These are phyloP conservation scores for Andricus quercusramuli DNA, from an alignment of 2,888 invertebrate genomes.

Conservation along the genomic window DNA sequence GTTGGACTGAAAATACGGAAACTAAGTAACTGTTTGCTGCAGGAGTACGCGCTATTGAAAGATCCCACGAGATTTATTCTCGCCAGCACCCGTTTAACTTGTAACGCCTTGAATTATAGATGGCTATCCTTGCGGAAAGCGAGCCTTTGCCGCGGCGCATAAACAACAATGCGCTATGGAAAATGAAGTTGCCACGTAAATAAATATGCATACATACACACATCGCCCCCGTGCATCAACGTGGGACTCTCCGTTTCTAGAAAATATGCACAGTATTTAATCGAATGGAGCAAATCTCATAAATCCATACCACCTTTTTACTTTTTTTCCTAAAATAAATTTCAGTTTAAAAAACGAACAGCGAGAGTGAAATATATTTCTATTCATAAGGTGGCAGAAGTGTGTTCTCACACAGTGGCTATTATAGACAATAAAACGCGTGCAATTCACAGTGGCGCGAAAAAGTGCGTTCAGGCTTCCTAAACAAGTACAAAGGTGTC, in stretches of 20 bases:
- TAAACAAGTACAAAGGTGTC: constrained; percentile 44
- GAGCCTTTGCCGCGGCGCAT: constrained; percentile 50
- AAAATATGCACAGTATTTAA: constrained; percentile 9
- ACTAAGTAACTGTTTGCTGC: constrained; percentile 56
- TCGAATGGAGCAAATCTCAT: constrained; percentile 16
- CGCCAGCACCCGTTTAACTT: constrained; percentile 66
- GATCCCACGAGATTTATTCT: constrained; percentile 72
- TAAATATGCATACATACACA: constrained; percentile 40
- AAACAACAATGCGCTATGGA: constrained; percentile 62
- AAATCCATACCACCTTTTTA: constrained; percentile 48
- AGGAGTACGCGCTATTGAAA: constrained; percentile 65
- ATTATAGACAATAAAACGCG: constrained; percentile 45
- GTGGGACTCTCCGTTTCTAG: constrained; percentile 2
- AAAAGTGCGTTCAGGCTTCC: constrained; percentile 46
- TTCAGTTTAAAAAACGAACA: constrained; percentile 2
- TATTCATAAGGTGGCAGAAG: constrained; percentile 37
- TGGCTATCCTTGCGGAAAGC: constrained; percentile 64
- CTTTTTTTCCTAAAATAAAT: neutral
- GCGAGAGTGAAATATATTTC: constrained; percentile 31
- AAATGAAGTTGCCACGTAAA: constrained; percentile 65
- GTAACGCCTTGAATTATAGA: constrained; percentile 74
- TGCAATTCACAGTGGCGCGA: constrained; percentile 48
- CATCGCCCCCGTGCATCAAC: constrained; percentile 18
- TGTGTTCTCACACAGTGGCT: neutral
- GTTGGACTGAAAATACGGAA: constrained; percentile 61